Conservation (phyloP, 2,113 vertebrate genomes). For the Circaetus gallicus region DNA sequence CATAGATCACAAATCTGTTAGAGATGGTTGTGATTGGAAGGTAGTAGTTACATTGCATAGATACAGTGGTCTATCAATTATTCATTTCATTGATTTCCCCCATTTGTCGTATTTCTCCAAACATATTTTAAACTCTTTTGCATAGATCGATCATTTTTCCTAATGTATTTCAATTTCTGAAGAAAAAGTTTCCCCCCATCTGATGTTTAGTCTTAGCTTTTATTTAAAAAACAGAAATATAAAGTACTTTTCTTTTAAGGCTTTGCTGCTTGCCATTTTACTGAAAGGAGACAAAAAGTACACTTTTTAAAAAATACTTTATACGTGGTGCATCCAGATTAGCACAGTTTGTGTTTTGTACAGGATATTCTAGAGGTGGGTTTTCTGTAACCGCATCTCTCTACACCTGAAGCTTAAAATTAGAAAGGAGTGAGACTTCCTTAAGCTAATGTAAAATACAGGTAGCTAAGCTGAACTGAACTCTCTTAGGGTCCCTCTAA, state of each 20-base stretch:
- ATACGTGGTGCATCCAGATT: neutral
- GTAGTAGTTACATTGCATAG: neutral
- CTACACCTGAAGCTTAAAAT: neutral
- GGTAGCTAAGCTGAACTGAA: neutral
- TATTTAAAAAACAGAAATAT: neutral
- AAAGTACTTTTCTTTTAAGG: neutral
- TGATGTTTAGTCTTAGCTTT: neutral
- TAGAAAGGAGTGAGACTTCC: neutral
- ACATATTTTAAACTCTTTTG: neutral
- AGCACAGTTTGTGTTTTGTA: neutral
- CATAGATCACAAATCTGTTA: neutral
- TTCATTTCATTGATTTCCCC: neutral
- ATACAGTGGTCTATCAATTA: neutral
- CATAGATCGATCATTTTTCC: neutral
- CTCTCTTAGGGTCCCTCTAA: neutral
- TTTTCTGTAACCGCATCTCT: neutral
- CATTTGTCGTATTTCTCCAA: neutral
- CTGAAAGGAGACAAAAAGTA: neutral
- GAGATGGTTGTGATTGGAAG: neutral
- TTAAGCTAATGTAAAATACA: neutral
- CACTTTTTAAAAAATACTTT: neutral
- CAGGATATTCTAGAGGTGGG: neutral
- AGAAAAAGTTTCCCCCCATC: neutral
- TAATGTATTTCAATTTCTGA: neutral
- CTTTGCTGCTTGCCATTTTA: neutral